These are phyloP conservation scores for Pavo muticus DNA, from an alignment of 2,113 vertebrate species.

Conservation along the genomic window DNA sequence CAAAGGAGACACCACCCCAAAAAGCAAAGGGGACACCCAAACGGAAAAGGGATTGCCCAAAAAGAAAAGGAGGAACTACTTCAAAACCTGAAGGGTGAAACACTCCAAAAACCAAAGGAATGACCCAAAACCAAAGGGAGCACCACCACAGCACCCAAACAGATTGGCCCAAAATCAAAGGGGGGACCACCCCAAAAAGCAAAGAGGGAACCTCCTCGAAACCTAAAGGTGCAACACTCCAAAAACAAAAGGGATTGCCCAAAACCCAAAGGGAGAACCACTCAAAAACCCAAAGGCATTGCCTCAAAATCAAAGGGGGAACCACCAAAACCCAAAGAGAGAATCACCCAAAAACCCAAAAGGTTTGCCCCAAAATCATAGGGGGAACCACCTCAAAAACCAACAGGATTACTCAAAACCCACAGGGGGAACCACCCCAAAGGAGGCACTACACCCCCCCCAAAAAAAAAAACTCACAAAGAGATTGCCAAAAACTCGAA, in stretches of 20 bases:
- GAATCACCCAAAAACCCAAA: too few species aligned
- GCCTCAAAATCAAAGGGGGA: too few species aligned
- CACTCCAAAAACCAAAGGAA: not conserved
- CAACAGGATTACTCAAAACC: too few species aligned
- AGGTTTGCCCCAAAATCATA: too few species aligned
- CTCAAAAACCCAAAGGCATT: too few species aligned
- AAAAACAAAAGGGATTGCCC: not conserved
- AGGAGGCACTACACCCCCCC: too few species aligned
- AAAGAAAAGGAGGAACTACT: not conserved
- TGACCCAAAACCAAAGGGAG: too few species aligned
- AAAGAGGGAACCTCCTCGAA: not conserved
- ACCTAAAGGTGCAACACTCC: not conserved
- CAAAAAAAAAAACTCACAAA: too few species aligned
- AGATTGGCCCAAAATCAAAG: not conserved
- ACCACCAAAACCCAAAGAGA: not conserved
- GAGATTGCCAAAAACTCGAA: too few species aligned
- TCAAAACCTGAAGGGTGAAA: not conserved
- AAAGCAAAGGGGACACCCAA: not conserved
- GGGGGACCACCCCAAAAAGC: not conserved
- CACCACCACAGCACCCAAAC: not conserved
- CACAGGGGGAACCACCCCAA: too few species aligned
- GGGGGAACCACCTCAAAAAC: too few species aligned
- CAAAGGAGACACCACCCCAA: not conserved
- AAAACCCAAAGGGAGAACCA: not conserved
- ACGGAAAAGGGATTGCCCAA: not conserved